Percentiles rank a stretch among this genome's conserved stretches.
Conservation (phyloP, 2,113 vertebrate species). For the Hyla sarda region DNA sequence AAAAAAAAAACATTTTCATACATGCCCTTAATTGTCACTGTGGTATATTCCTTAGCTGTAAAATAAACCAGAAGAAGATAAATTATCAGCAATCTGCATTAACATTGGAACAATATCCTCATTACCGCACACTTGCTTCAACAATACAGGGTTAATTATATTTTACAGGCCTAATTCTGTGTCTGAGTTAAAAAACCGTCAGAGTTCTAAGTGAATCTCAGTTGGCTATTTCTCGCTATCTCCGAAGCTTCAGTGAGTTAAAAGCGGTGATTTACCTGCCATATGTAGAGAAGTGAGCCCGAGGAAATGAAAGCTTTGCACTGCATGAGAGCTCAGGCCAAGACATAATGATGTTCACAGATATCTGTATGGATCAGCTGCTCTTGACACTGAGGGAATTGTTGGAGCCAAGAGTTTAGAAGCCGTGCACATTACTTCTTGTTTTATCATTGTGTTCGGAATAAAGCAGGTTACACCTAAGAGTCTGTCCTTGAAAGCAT, state of each 20-base stretch:
- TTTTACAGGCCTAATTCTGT: neutral
- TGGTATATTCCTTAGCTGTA: neutral
- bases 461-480: neutral
- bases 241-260: slow-evolving; percentile 47
- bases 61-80: neutral
- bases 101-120: neutral
- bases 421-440: neutral
- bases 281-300: slow-evolving; percentile 23
- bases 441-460: neutral
- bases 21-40: neutral
- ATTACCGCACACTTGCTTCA: neutral
- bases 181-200: neutral
- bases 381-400: neutral
- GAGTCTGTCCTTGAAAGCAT: slow-evolving; percentile 23
- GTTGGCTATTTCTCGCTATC: slow-evolving; percentile 29
- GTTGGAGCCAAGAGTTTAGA: neutral
- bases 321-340: slow-evolving; percentile 29
- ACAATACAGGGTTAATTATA: slow-evolving; percentile 11
- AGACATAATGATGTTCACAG: slow-evolving; percentile 39
- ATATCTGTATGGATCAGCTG: slow-evolving; percentile 27
- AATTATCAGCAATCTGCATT: neutral
- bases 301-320: slow-evolving; percentile 46
- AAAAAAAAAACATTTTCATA: neutral
- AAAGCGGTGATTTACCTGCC: slow-evolving; percentile 44
- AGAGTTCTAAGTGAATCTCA: slow-evolving; percentile 1